Base-by-base conservation (phyloP, 2,888 invertebrate species). In the Oxytorus armatus region DNA sequence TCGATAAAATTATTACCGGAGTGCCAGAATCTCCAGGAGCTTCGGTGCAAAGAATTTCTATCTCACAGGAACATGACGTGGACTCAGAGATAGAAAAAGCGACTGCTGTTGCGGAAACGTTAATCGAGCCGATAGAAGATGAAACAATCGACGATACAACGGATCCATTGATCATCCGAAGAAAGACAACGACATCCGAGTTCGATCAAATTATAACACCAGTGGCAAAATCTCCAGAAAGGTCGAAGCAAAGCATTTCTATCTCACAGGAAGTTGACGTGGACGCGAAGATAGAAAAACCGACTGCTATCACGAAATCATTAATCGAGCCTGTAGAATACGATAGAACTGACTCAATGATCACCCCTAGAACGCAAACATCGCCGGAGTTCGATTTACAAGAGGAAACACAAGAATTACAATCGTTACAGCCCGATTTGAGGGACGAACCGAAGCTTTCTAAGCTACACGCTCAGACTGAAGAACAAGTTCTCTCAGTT, bases 151-250 rank as follows among this genome's bases (percentile, higher is more conserved):
- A 55, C 11, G 16, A 36, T 18, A n/a, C 23, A 11, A 39, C 36
- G 16, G 25, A 23, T 14, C 44, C 69, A 47, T 55, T 55, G 44
- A 29, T 75, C 59, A 65, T 44, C 44, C 55, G 55, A 14, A 59
- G 49, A 18, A 51, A 49, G 8, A 57, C 57, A 16, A 14, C 63
- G 3, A 18, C 51, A n/a, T 51, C 66, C 14, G 39, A 23, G 21
- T 42, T 59, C n/a, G 5, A 47, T 29, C 3, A 29, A 29, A 29
- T 5, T 4, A 29, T 29, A 3, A 3, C 29, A 4, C 29, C 3
- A 5, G 3, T 29, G 3, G 3, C 29, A 29, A 5, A 29, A 29
- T 29, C 29, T 29, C 29, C 29, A 3, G 3, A 29, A 29, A 5
- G 29, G 29, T 29, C 29, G 29, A 29, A 5, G 29, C 29, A 29